Conservation (phyloP, 2,888 invertebrate genomes). For the Xestia c-nigrum region DNA sequence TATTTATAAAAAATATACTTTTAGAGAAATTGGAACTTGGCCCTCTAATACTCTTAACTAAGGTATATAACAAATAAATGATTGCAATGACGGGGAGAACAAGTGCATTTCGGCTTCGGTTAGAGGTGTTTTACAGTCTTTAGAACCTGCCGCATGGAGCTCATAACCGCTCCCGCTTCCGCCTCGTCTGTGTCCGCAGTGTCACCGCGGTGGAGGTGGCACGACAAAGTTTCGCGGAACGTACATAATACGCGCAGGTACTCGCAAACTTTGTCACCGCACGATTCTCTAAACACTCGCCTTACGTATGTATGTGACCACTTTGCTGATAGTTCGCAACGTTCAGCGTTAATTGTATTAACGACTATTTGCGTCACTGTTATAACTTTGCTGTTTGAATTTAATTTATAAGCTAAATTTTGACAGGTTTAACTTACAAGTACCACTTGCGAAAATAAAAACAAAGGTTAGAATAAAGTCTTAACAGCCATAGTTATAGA, state of each 20-base stretch:
- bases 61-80: no score
- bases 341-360: slow-evolving; percentile 16
- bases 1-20: no score
- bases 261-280: slow-evolving; percentile 43
- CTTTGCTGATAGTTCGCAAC: slow-evolving; percentile 29
- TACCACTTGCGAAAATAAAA: background rate
- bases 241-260: slow-evolving; percentile 37
- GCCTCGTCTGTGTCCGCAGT: background rate
- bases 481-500: no score
- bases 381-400: background rate
- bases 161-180: background rate
- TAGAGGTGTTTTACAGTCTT: no score
- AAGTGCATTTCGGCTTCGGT: no score
- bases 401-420: background rate
- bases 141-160: background rate
- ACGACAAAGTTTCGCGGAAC: slow-evolving; percentile 14
- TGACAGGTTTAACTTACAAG: background rate
- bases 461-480: background rate
- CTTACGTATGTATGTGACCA: slow-evolving; percentile 15
- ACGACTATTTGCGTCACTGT: slow-evolving; percentile 3
- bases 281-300: slow-evolving; percentile 15
- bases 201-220: background rate
- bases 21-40: no score
- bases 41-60: no score
- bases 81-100: no score